Evolutionary conservation across 2,888 invertebrate genomes (phyloP), one percentile per base, ranked within the genome.

Genomic region (Doris montereyensis): DNA sequence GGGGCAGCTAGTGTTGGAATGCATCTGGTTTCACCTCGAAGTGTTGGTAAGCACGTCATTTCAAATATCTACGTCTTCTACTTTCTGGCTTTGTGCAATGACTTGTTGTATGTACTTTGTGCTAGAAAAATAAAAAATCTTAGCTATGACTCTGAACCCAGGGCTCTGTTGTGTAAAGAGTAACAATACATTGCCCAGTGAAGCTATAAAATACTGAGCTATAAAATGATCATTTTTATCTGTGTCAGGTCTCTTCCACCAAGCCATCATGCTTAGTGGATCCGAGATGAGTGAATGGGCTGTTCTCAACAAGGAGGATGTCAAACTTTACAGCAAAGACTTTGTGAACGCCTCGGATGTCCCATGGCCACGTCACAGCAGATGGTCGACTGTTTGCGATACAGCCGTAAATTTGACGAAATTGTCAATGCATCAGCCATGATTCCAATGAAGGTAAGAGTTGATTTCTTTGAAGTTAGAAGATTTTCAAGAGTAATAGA

Each of bases 1-100:
- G 93, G 93, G 0, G 93, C 92, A 2, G 92, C 91, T 3, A 90
- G 91, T 81, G 92, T 92, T 1, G 92, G 92, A 0, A 87, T 92
- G 35, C 92, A 93, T 81, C 88, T 92, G 84, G 84, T 92, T 41
- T 91, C 92, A 0, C 91, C 91, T 0, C 86, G 87, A 72, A 90
- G 90, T 68, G 84, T 84, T 17, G 82, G 88, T 88, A 81, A 84
- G 86, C 86, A 24, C 26, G 2, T n/a, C n/a, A n/a, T n/a, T n/a
- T n/a, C 10, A 24, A 52, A 13, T n/a, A n/a, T n/a, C n/a, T n/a
- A n/a, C n/a, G n/a, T n/a, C n/a, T n/a, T n/a, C n/a, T n/a, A n/a
- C n/a, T n/a, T n/a, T n/a, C n/a, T n/a, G n/a, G n/a, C n/a, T n/a
- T n/a, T n/a, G n/a, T n/a, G n/a, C n/a, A n/a, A n/a, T n/a, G n/a